Percentiles rank a stretch among this genome's conserved stretches.
These are phyloP conservation scores for Equus quagga DNA, from an alignment of 2,113 vertebrate genomes.

Conservation along the genomic window DNA sequence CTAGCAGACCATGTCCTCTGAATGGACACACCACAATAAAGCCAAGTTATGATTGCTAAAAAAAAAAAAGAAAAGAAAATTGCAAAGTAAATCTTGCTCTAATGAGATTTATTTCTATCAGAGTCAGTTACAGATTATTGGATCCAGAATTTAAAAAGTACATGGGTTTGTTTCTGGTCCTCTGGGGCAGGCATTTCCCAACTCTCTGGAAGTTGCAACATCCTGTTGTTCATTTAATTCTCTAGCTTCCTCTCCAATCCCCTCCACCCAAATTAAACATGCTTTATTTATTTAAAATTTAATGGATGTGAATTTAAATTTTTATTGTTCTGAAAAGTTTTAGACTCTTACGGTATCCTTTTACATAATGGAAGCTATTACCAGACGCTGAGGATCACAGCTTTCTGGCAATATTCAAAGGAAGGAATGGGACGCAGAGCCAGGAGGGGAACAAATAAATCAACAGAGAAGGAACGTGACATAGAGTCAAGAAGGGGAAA, in stretches of 20 bases:
- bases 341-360: not conserved
- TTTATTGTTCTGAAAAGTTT: not conserved
- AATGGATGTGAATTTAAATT: not conserved
- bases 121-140: not conserved
- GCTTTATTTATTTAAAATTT: not conserved
- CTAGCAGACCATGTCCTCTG: conserved; percentile 36
- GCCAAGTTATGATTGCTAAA: conserved; percentile 33
- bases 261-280: conserved; percentile 4
- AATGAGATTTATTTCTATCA: not conserved
- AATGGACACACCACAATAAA: not conserved
- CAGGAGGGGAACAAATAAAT: not conserved
- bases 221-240: conserved; percentile 10
- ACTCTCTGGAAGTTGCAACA: not conserved
- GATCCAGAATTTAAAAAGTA: not conserved
- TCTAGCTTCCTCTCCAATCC: conserved; percentile 3
- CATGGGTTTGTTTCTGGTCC: not conserved
- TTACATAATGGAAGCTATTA: not conserved
- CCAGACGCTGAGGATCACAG: not conserved
- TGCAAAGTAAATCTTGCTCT: not conserved
- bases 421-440: not conserved
- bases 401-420: not conserved
- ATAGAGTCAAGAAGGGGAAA: not conserved
- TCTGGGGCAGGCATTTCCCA: not conserved
- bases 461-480: not conserved
- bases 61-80: not conserved